Evolutionary conservation across 2,888 invertebrate species (phyloP), one percentile per base, ranked within the genome.

Genomic region (Metallyticus violacea): DNA sequence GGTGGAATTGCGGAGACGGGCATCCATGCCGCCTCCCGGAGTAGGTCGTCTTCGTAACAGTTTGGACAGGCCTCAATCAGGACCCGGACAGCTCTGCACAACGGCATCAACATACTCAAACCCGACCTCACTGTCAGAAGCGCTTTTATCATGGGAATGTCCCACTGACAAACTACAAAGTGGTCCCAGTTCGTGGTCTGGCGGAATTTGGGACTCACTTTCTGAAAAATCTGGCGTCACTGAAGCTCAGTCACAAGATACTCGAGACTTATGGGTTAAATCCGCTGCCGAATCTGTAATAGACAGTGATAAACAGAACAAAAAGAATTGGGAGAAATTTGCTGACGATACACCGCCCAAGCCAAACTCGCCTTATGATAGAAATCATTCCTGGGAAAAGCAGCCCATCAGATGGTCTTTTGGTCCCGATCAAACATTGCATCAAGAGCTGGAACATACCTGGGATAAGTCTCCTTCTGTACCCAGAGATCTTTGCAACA

Each of bases 21-120:
- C 40, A 7, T 62, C 40, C 9, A 62, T 62, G 40, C 40, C 40
- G 9, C 40, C 40, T 3, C 40, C 40, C 22, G 40, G 40, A 62
- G 40, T 62, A 62, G 40, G 9, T 84, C 86, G 40, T 26, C 77
- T 29, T 29, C 86, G 9, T 7, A 81, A 25, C 27, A 82, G 78
- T 30, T 81, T n/a, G 87, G 86, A 77, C 30, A 62, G 82, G 77
- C 86, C 81, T 28, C 77, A 40, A 9, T 86, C 86, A 76, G 81
- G 77, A 15, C 81, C 86, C 76, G 40, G 40, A 62, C 80, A 76
- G 30, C 76, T 80, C 28, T 81, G 81, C 62, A 77, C 83, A 76
- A 79, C 87, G 6, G 81, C n/a, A 78, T 22, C 85, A 28, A 79
- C 82, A 6, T 81, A 81, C 9, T 15, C 27, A 4, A 26, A 79